phyloP scores from a whole-genome alignment of 2,113 vertebrate species.

The Leuciscus idus region DNA sequence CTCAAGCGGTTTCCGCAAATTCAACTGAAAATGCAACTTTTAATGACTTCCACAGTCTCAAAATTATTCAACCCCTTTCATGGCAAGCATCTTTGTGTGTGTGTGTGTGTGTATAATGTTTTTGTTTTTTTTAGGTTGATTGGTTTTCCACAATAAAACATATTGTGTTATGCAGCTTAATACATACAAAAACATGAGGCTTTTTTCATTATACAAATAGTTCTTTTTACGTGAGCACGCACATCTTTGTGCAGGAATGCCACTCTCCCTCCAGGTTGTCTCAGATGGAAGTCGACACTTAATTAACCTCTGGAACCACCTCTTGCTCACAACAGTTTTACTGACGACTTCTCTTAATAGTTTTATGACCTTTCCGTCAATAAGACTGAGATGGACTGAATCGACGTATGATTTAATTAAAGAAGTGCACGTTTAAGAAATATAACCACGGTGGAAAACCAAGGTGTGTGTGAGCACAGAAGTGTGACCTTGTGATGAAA shows the following conservation, averaged over 20 bases:
- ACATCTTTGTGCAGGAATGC: conserved; percentile 49
- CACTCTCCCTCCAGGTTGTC: conserved; percentile 67
- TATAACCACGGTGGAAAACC: conserved; percentile 62
- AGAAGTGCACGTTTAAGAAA: conserved; percentile 73
- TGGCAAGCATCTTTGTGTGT: too few species aligned
- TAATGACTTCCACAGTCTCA: too few species aligned
- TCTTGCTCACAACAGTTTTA: conserved; percentile 77
- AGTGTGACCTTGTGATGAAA: conserved; percentile 67
- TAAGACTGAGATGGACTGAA: conserved; percentile 76
- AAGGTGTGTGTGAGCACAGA: conserved; percentile 60
- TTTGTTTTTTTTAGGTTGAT: too few species aligned
- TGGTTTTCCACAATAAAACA: neutral
- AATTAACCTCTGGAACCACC: conserved; percentile 79
- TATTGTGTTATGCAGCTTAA: neutral
- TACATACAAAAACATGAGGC: neutral
- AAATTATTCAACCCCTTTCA: too few species aligned
- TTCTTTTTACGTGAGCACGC: conserved; percentile 47
- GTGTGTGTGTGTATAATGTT: too few species aligned
- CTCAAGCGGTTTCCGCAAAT: too few species aligned
- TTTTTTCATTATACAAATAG: conserved; percentile 1
- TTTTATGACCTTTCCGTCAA: conserved; percentile 80
- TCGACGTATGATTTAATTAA: conserved; percentile 81
- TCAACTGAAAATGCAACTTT: too few species aligned
- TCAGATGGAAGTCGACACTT: conserved; percentile 72
- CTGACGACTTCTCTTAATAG: conserved; percentile 77